Evolutionary conservation across 2,113 vertebrate genomes (phyloP).

Genomic region (Pseudopodoces humilis): DNA sequence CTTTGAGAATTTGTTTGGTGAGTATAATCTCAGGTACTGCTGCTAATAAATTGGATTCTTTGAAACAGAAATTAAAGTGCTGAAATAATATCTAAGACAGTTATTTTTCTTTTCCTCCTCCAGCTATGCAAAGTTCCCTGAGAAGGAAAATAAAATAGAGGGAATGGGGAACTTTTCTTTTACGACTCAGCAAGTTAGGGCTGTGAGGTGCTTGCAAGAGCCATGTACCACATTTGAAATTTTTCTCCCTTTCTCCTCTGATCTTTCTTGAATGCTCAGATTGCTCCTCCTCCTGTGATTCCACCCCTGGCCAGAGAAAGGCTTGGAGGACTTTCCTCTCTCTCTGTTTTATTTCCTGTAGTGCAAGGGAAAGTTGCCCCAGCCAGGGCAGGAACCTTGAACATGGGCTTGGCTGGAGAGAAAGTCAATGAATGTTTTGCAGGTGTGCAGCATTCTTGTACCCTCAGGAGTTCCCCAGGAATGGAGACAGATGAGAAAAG

Average conservation of each 20-base stretch:
- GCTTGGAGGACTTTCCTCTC: background rate
- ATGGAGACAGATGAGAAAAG: background rate
- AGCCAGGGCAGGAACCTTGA: background rate
- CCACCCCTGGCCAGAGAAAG: background rate
- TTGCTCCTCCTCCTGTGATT: background rate
- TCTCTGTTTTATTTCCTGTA: background rate
- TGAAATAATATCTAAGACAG: constrained; percentile 13
- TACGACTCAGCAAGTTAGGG: background rate
- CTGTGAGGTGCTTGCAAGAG: background rate
- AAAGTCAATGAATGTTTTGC: background rate
- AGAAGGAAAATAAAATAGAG: background rate
- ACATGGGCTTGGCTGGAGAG: background rate
- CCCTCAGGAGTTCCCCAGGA: background rate
- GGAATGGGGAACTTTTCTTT: background rate
- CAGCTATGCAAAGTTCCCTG: background rate
- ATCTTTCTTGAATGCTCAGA: background rate
- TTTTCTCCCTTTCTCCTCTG: background rate
- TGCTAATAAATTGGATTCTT: constrained; percentile 61
- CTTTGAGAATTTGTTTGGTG: constrained; percentile 54
- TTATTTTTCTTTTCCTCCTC: constrained; percentile 12
- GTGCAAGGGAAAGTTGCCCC: background rate
- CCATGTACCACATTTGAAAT: background rate
- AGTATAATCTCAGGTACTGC: constrained; percentile 45
- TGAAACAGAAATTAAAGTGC: constrained; percentile 39
- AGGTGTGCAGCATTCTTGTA: background rate